A percentile compares a stretch with the other conserved stretches of the same genome.
phyloP scores from a whole-genome alignment of 2,888 invertebrate species.

The Lacanobia oleracea region DNA sequence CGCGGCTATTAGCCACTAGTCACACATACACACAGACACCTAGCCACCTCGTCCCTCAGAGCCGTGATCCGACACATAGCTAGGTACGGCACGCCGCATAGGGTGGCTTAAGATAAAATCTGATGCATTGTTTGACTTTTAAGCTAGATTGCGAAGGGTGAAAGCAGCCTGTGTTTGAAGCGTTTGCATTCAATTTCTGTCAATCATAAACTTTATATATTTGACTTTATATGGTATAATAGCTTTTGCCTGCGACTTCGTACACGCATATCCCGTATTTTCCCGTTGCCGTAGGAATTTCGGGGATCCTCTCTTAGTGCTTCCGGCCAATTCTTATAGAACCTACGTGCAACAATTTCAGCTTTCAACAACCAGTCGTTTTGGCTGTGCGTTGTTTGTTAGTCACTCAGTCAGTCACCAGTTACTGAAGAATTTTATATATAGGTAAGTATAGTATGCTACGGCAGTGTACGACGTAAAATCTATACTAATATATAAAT shows the following conservation, averaged over 20 bases:
- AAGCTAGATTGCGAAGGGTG: slow-evolving; percentile 30
- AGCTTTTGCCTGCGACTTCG: too few relatives aligned
- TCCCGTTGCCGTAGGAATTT: too few relatives aligned
- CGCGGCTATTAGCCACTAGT: slow-evolving; percentile 53
- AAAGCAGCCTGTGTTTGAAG: slow-evolving; percentile 3
- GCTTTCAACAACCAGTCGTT: too few relatives aligned
- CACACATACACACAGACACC: slow-evolving; percentile 11
- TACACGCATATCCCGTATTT: too few relatives aligned
- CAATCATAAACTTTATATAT: neutral
- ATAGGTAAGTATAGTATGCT: neutral
- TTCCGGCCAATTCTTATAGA: too few relatives aligned
- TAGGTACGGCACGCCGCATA: slow-evolving; percentile 58
- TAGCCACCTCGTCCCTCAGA: slow-evolving; percentile 2
- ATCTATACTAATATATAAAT: too few relatives aligned
- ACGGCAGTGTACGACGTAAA: neutral
- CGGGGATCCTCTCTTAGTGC: too few relatives aligned
- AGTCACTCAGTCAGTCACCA: too few relatives aligned
- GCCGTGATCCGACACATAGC: slow-evolving; percentile 53
- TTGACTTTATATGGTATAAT: neutral
- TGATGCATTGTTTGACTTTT: slow-evolving; percentile 54
- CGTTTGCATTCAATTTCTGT: slow-evolving; percentile 4
- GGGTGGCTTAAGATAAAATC: slow-evolving; percentile 48
- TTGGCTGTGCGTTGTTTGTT: too few relatives aligned
- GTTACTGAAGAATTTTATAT: too few relatives aligned
- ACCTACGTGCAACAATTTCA: too few relatives aligned